Conservation (phyloP, 2,797 vertebrate genomes). For the Garrulus glandarius region DNA sequence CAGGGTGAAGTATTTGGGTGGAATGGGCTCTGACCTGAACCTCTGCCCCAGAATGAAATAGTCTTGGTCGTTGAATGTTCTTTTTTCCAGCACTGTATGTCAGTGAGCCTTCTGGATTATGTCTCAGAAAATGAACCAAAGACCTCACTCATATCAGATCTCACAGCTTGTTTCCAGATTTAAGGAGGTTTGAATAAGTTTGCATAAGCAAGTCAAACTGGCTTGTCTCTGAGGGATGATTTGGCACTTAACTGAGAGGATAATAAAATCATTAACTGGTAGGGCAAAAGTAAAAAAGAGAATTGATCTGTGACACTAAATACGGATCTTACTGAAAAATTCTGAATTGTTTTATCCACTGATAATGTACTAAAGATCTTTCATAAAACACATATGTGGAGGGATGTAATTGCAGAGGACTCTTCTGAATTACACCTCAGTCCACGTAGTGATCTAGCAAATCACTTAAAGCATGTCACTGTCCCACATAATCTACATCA, state of each 20-base stretch:
- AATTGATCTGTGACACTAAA: neutral
- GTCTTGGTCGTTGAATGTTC: neutral
- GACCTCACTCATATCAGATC: neutral
- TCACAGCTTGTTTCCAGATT: neutral
- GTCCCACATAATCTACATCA: neutral
- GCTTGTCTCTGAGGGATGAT: neutral
- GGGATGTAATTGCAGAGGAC: neutral
- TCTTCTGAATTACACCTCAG: neutral
- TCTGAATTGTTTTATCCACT: neutral
- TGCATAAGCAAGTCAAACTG: neutral
- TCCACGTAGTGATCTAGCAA: neutral
- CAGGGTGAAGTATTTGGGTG: neutral
- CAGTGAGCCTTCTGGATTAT: neutral
- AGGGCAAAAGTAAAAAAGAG: neutral
- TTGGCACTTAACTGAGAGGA: neutral
- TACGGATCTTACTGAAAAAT: neutral
- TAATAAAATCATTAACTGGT: neutral
- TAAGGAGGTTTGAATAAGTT: neutral
- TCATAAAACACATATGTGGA: neutral
- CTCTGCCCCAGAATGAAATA: neutral
- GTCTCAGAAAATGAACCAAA: neutral
- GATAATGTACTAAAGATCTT: neutral
- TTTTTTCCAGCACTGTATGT: neutral
- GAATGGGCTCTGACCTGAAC: neutral
- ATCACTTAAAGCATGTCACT: neutral